These are phyloP conservation scores for Bovichtus variegatus DNA, from an alignment of 2,797 vertebrate genomes.

Conservation along the genomic window DNA sequence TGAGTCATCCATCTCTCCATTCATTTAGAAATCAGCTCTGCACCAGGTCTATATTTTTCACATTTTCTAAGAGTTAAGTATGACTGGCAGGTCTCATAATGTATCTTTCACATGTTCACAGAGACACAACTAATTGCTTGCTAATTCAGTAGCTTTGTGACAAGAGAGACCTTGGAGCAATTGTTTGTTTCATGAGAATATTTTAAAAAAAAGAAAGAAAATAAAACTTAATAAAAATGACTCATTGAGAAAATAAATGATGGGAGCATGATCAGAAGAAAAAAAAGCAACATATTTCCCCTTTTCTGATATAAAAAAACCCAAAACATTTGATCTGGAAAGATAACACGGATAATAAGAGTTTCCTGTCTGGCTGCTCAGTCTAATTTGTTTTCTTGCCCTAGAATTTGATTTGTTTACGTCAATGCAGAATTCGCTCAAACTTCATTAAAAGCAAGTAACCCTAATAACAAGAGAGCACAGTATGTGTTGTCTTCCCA, in stretches of 20 bases:
- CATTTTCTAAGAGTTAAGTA: background rate
- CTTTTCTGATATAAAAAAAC: background rate
- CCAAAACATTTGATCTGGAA: constrained; percentile 28
- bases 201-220: background rate
- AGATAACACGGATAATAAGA: constrained; percentile 29
- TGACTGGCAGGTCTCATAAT: background rate
- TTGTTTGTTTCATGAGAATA: constrained; percentile 12
- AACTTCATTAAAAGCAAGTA: constrained; percentile 31
- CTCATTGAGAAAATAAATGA: constrained; percentile 23
- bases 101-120: background rate
- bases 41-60: background rate
- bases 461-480: constrained; percentile 20
- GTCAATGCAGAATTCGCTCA: constrained; percentile 16
- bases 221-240: background rate
- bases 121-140: background rate
- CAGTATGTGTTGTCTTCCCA: background rate
- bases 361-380: constrained; percentile 36
- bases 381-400: constrained; percentile 56
- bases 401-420: constrained; percentile 45
- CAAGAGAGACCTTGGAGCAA: background rate
- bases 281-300: constrained; percentile 5
- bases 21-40: background rate
- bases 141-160: constrained; percentile 1
- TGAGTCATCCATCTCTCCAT: background rate
- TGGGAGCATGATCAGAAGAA: constrained; percentile 1